phyloP scores from a whole-genome alignment of 2,888 invertebrate species.

The Caprella mutica region DNA sequence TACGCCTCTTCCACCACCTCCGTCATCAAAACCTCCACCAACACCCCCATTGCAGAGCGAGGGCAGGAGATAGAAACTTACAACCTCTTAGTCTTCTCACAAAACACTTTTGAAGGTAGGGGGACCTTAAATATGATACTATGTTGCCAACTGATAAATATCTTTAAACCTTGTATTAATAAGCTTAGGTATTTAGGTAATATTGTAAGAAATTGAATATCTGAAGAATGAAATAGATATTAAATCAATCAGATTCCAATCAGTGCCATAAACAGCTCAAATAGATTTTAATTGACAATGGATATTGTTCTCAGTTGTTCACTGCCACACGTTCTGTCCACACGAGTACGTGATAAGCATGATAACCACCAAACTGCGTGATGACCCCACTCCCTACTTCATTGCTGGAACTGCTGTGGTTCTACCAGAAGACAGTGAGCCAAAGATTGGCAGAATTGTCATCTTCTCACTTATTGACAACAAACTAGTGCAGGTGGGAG shows the following conservation, averaged over 20 bases:
- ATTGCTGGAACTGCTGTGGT: slow-evolving; percentile 89
- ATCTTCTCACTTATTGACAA: slow-evolving; percentile 77
- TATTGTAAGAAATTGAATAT: no score
- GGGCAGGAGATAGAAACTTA: slow-evolving; percentile 75
- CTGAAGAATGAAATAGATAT: no score
- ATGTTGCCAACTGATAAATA: no score
- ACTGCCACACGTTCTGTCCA: slow-evolving; percentile 82
- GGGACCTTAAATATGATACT: neutral
- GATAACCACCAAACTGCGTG: slow-evolving; percentile 78
- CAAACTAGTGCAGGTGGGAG: slow-evolving; percentile 70
- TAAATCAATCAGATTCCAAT: no score
- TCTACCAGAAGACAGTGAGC: slow-evolving; percentile 91
- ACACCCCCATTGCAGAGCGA: slow-evolving; percentile 26
- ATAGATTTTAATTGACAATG: no score
- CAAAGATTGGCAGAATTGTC: slow-evolving; percentile 54
- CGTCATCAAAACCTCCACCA: slow-evolving; percentile 22
- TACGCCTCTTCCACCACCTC: slow-evolving; percentile 19
- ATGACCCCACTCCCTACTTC: slow-evolving; percentile 83
- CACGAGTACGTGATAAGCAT: slow-evolving; percentile 84
- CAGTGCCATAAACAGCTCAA: no score
- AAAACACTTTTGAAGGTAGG: slow-evolving; percentile 76
- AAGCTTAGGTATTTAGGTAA: no score
- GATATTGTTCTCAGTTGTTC: slow-evolving; percentile 55
- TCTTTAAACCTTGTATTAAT: no score
- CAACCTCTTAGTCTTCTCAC: slow-evolving; percentile 81